Percentiles rank a stretch among this genome's conserved stretches.
Conservation (phyloP, 92 coral and sea anemone genomes). For the Parazoanthus swiftii region DNA sequence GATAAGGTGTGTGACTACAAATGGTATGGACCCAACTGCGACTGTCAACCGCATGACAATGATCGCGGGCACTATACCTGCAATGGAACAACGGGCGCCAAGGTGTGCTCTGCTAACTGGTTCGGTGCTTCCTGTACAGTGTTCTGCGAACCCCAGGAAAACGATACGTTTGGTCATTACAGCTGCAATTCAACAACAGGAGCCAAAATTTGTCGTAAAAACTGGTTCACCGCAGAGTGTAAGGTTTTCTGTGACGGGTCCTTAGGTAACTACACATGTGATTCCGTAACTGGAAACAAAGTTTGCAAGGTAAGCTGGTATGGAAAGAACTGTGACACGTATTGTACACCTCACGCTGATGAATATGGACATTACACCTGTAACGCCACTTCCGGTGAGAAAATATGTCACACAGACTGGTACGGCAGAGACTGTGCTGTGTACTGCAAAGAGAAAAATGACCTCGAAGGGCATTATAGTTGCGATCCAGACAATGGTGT, state of each 20-base stretch:
- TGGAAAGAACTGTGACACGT: conserved; percentile 53
- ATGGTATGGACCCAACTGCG: conserved; percentile 70
- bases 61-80: conserved; percentile 76
- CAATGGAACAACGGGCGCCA: conserved; percentile 54
- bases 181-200: conserved; percentile 63
- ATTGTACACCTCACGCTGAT: conserved; percentile 48
- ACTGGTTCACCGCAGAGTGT: conserved; percentile 77
- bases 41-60: conserved; percentile 51
- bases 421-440: conserved; percentile 55
- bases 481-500: conserved; percentile 58
- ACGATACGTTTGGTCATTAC: conserved; percentile 59
- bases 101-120: conserved; percentile 64
- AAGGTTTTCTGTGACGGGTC: conserved; percentile 56
- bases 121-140: conserved; percentile 63
- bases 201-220: conserved; percentile 50
- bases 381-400: conserved; percentile 61
- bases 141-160: conserved; percentile 63
- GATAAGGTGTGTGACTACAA: conserved; percentile 48
- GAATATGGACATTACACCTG: conserved; percentile 69
- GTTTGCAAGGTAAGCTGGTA: conserved; percentile 59
- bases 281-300: conserved; percentile 53
- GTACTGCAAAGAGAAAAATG: conserved; percentile 56
- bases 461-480: conserved; percentile 52
- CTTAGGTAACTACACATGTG: conserved; percentile 66
- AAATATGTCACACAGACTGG: conserved; percentile 61